Conservation (phyloP, 2,113 vertebrate genomes). For the Clinocottus analis region DNA sequence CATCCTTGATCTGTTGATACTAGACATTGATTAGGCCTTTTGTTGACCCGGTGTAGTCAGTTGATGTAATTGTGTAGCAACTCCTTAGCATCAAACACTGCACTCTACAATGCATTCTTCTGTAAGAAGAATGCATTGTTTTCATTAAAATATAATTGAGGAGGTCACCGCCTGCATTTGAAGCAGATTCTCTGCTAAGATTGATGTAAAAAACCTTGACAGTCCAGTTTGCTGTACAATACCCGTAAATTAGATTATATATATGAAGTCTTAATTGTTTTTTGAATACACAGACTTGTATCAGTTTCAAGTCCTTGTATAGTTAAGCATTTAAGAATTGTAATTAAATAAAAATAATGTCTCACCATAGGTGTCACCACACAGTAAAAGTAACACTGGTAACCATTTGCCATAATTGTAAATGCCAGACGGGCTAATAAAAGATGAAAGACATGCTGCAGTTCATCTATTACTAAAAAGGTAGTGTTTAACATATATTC, state of each 20-base stretch:
- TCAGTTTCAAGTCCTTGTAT: not conserved
- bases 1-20: slow-evolving; percentile 71
- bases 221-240: not conserved
- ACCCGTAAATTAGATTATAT: not conserved
- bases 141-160: slow-evolving; percentile 29
- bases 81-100: slow-evolving; percentile 43
- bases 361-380: not conserved
- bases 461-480: not conserved
- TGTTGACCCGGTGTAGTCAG: slow-evolving; percentile 56
- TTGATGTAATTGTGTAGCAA: slow-evolving; percentile 59
- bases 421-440: not conserved
- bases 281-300: not conserved
- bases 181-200: not conserved
- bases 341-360: not conserved
- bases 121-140: slow-evolving; percentile 32
- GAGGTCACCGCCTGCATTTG: slow-evolving; percentile 14
- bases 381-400: not conserved
- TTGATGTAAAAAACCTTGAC: not conserved
- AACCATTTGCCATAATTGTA: not conserved
- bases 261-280: not conserved
- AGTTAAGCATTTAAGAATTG: not conserved
- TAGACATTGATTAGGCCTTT: slow-evolving; percentile 69
- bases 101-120: too few relatives aligned
- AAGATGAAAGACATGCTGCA: not conserved
- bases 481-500: not conserved